phyloP scores from a whole-genome alignment of 2,888 invertebrate genomes.

The Pterobdella sp. region DNA sequence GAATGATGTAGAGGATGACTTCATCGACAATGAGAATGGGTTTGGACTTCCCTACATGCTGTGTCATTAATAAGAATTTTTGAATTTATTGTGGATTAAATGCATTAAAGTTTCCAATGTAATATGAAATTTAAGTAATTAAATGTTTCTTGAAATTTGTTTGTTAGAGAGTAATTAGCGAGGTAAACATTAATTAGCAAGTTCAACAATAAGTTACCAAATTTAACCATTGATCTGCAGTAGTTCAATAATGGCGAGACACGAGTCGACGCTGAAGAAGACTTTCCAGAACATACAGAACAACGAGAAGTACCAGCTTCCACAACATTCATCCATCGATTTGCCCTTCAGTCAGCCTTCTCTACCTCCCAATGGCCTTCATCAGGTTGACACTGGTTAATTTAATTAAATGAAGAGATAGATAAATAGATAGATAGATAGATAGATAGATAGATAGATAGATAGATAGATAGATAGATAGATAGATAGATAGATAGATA shows the following conservation, averaged over 20 bases:
- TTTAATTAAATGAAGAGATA: background rate
- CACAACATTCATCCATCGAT: slow-evolving; percentile 7
- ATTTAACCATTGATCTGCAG: too few relatives aligned
- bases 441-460: background rate
- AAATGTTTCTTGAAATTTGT: background rate
- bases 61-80: too few relatives aligned
- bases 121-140: too few relatives aligned
- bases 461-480: background rate
- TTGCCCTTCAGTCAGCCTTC: slow-evolving; percentile 6
- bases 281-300: slow-evolving; percentile 94
- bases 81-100: too few relatives aligned
- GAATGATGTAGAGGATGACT: slow-evolving; percentile 20
- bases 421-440: background rate
- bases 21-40: background rate
- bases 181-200: background rate
- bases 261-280: slow-evolving; percentile 86
- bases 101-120: too few relatives aligned
- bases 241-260: slow-evolving; percentile 56
- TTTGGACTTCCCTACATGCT: background rate
- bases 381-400: background rate
- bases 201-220: background rate
- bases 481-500: background rate
- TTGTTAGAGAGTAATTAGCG: background rate
- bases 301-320: slow-evolving; percentile 39
- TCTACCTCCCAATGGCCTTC: slow-evolving; percentile 4